A percentile compares a stretch with the other conserved stretches of the same genome.
phyloP scores from a whole-genome alignment of 2,888 invertebrate genomes.

The Drosophila limbata region DNA sequence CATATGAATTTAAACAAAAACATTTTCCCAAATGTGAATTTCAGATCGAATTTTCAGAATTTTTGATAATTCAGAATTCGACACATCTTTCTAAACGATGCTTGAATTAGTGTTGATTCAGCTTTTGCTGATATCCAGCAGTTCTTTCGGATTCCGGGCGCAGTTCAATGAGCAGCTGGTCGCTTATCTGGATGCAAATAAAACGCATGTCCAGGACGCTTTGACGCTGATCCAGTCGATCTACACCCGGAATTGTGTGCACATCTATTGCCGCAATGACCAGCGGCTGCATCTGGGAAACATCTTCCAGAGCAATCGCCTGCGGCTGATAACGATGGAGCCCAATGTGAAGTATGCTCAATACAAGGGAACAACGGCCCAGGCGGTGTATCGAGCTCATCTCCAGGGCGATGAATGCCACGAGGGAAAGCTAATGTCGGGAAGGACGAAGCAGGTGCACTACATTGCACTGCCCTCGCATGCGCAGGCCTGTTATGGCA shows the following conservation, averaged over 20 bases:
- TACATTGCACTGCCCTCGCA: slow-evolving; percentile 39
- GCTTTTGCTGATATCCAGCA: not conserved
- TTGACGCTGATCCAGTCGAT: slow-evolving; percentile 14
- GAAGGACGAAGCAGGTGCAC: not conserved
- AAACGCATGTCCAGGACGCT: slow-evolving; percentile 5
- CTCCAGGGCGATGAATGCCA: not conserved
- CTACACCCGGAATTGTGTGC: slow-evolving; percentile 21
- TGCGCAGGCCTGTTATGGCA: slow-evolving; percentile 51
- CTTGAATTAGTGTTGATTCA: not conserved
- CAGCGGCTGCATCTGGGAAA: slow-evolving; percentile 12
- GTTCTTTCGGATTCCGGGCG: not conserved
- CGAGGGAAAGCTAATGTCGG: slow-evolving; percentile 33
- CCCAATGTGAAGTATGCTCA: slow-evolving; percentile 26
- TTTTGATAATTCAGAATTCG: not conserved
- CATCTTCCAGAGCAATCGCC: slow-evolving; percentile 42
- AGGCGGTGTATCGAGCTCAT: slow-evolving; percentile 18
- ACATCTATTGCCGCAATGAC: slow-evolving; percentile 45
- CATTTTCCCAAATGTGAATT: not conserved
- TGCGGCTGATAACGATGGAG: slow-evolving; percentile 22
- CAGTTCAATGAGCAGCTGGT: slow-evolving; percentile 3
- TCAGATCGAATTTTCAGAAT: not conserved
- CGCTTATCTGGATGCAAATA: slow-evolving; percentile 16
- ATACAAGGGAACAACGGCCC: slow-evolving; percentile 38
- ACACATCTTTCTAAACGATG: slow-evolving; percentile 5
- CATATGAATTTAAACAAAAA: too few relatives aligned